Base-by-base conservation (phyloP, 2,797 vertebrate genomes). In the Capromys pilorides region DNA sequence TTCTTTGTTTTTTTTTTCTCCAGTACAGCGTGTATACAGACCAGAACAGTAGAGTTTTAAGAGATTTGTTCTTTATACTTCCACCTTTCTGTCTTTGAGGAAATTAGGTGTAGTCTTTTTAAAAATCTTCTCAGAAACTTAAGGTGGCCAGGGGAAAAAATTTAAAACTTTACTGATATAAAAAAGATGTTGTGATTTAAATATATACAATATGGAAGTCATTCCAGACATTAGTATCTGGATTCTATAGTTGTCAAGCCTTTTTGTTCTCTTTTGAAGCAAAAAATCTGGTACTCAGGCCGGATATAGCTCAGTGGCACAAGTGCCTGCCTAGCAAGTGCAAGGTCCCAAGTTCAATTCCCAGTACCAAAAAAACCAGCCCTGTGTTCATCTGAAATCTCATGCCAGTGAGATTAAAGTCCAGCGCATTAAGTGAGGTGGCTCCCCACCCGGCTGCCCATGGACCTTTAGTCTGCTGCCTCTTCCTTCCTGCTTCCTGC, bases 171-270 rank as follows among this genome's bases (percentile, higher is more conserved):
- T 77, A 92, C 24, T 4, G 14, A 59, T 78, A 90, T 62, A 84
- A 86, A 82, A 96, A 82, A 96, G 82, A 86, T 24, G 64, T 6
- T 88, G 1, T 91, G 36, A 83, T 80, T 91, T 91, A 90, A 93
- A 57, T 91, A 84, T 14, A 88, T 92, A 80, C 24, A 77, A 31
- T 69, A 24, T 78, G 78, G 61, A 51, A 49, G 33, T 93, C 86
- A 61, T 96, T 62, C 26, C 41, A 89, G 59, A 71, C 67, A 26
- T 78, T 39, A 67, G 57, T 75, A 54, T 93, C 64, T 95, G n/a
- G 73, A 77, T 73, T 41, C 36, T 86, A 6, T 90, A 61, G 19
- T 90, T 81, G 90, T 88, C 36, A 33, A 61, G 86, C 36, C 33
- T 39, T 31, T 82, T 45, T 59, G 31, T 13, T 33, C 24, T 36